Percentiles rank a stretch among this genome's conserved stretches.
phyloP scores from a whole-genome alignment of 1,140 invertebrate species.

The Dendrolimus kikuchii region DNA sequence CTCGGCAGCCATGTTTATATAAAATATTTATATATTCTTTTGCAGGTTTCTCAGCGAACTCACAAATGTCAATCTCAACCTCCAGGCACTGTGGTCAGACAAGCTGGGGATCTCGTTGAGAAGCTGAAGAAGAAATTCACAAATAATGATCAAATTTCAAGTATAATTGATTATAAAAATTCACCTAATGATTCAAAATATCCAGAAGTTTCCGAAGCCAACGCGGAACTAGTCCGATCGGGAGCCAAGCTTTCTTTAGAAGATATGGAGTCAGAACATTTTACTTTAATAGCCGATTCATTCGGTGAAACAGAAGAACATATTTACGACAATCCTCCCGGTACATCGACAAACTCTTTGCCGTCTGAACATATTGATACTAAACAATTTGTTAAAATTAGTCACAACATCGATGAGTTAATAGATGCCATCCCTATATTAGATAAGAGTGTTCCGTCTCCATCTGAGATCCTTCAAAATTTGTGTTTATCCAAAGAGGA shows the following conservation, averaged over 20 bases:
- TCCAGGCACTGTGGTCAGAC: slow-evolving; percentile 69
- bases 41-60: slow-evolving; percentile 82
- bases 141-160: slow-evolving; percentile 8
- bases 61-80: slow-evolving; percentile 82
- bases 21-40: not conserved
- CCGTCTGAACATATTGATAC: slow-evolving; percentile 4
- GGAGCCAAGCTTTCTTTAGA: slow-evolving; percentile 60
- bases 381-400: slow-evolving; percentile 24
- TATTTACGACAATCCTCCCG: not conserved
- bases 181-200: slow-evolving; percentile 21
- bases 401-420: slow-evolving; percentile 38
- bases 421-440: slow-evolving; percentile 41
- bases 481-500: slow-evolving; percentile 63
- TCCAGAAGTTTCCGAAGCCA: slow-evolving; percentile 48
- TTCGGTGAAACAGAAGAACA: slow-evolving; percentile 16
- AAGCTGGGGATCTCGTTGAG: slow-evolving; percentile 67
- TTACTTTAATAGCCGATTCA: slow-evolving; percentile 44
- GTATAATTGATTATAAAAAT: slow-evolving; percentile 9
- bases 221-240: slow-evolving; percentile 52
- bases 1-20: no score
- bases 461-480: slow-evolving; percentile 70
- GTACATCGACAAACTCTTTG: not conserved
- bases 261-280: slow-evolving; percentile 62
- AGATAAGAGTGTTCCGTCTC: slow-evolving; percentile 62
- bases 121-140: slow-evolving; percentile 56